Conservation (phyloP, 1,140 invertebrate genomes). For the Homarus americanus region DNA sequence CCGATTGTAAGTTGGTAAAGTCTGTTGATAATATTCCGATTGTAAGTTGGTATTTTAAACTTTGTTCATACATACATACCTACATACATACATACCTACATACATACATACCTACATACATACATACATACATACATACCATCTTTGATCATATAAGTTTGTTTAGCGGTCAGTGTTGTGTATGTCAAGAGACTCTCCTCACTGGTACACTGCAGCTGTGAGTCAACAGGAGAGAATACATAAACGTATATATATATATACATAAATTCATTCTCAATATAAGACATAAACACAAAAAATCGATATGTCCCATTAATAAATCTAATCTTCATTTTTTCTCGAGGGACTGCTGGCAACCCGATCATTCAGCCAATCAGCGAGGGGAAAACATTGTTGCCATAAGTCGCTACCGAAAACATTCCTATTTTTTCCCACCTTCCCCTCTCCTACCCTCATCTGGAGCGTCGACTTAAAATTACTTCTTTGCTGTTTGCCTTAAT, state of each 20-base stretch:
- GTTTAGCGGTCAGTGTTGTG: too few species aligned
- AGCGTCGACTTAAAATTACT: constrained; percentile 69
- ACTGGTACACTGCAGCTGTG: too few species aligned
- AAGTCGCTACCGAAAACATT: constrained; percentile 59
- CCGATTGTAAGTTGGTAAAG: too few species aligned
- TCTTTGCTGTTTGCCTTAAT: constrained; percentile 72
- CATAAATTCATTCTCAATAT: background rate
- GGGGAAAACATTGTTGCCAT: constrained; percentile 68
- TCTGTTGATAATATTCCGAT: too few species aligned
- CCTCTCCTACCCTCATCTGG: constrained; percentile 61
- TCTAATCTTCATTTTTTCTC: constrained; percentile 64
- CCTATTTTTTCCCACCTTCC: constrained; percentile 19
- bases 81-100: constrained; percentile 15
- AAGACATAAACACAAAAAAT: constrained; percentile 36
- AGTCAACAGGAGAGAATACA: too few species aligned
- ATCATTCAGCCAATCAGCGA: constrained; percentile 69
- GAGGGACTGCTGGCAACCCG: constrained; percentile 56
- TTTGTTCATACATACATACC: constrained; percentile 4
- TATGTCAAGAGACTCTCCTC: too few species aligned
- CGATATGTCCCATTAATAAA: constrained; percentile 50
- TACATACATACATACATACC: constrained; percentile 3
- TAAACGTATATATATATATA: too few species aligned
- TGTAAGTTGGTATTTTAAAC: too few species aligned
- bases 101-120: constrained; percentile 18
- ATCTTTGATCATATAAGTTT: too few species aligned